Percentiles rank a stretch among this genome's conserved stretches.
Conservation (phyloP, 2,797 vertebrate genomes). For the Taenioides sp. region DNA sequence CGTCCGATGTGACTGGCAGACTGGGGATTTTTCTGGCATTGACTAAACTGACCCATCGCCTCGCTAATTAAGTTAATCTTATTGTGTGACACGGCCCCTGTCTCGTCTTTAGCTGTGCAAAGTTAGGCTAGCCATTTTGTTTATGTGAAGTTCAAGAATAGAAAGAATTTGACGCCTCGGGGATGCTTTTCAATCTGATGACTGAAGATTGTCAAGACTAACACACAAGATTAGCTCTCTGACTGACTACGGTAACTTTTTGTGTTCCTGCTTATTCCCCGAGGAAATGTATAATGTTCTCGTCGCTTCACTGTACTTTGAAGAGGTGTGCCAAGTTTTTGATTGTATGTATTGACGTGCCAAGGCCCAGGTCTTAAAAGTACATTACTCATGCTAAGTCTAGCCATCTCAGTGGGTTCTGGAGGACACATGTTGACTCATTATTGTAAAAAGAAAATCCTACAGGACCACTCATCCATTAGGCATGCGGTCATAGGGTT, state of each 20-base stretch:
- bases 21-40: slow-evolving; percentile 54
- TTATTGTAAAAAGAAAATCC: background rate
- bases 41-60: slow-evolving; percentile 60
- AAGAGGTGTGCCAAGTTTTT: slow-evolving; percentile 1
- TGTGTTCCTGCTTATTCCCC: background rate
- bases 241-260: slow-evolving; percentile 35
- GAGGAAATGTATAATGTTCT: background rate
- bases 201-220: slow-evolving; percentile 7
- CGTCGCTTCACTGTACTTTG: background rate
- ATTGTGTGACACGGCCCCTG: slow-evolving; percentile 38
- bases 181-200: background rate
- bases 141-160: background rate
- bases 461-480: slow-evolving; percentile 40
- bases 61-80: slow-evolving; percentile 70
- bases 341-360: background rate
- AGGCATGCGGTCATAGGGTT: slow-evolving; percentile 50
- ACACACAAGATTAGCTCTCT: background rate
- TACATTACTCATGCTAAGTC: background rate
- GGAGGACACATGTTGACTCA: background rate
- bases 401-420: background rate
- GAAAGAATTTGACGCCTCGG: background rate
- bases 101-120: slow-evolving; percentile 29
- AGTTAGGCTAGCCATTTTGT: slow-evolving; percentile 32
- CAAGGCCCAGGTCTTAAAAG: background rate
- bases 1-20: slow-evolving; percentile 21